Conservation (phyloP, 2,797 vertebrate genomes). For the Amphiprion clarkii region DNA sequence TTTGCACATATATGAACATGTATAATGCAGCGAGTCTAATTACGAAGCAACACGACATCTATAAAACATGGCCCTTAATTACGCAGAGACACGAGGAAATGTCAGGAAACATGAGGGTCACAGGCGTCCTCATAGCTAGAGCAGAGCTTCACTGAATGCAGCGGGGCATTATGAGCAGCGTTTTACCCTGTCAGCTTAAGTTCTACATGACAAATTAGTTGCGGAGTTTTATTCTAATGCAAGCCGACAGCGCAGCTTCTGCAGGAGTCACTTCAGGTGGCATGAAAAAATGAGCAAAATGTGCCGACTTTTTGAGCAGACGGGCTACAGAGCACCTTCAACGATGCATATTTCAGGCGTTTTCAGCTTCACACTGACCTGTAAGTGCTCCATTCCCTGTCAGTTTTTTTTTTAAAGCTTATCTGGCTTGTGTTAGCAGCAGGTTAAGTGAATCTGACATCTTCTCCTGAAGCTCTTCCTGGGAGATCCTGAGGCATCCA, state of each 20-base stretch:
- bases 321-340: neutral
- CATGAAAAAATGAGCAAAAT: no score
- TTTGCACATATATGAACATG: constrained; percentile 24
- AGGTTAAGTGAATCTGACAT: constrained; percentile 23
- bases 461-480: constrained; percentile 3
- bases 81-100: constrained; percentile 26
- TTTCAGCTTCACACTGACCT: neutral
- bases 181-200: constrained; percentile 20
- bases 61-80: constrained; percentile 65
- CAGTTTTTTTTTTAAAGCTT: neutral
- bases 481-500: neutral
- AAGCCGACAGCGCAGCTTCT: constrained; percentile 13
- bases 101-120: constrained; percentile 22
- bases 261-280: constrained; percentile 15
- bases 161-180: neutral
- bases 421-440: constrained; percentile 9
- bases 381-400: neutral
- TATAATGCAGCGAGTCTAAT: constrained; percentile 62
- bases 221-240: neutral
- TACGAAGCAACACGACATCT: constrained; percentile 50
- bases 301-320: neutral
- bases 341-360: constrained; percentile 8
- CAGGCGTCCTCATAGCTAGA: constrained; percentile 1
- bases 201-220: constrained; percentile 39
- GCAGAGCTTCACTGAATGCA: neutral